Evolutionary conservation across 2,113 vertebrate genomes (phyloP), one percentile per base, ranked within the genome.

Genomic region (Picathartes gymnocephalus): DNA sequence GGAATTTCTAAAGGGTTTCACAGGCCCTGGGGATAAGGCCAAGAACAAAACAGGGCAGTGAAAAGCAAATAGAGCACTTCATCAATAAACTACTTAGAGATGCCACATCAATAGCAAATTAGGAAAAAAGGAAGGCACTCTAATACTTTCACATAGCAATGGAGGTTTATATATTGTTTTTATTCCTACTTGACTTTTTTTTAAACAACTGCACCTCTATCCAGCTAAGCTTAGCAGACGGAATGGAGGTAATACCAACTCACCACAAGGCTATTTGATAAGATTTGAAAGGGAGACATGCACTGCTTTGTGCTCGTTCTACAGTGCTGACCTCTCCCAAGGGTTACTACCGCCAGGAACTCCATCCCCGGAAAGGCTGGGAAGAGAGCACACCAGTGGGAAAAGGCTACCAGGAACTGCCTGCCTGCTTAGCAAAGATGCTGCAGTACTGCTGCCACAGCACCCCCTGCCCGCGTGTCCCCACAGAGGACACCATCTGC

Each of bases 31-130:
- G 95, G 95, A 94, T 96, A 96, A 92, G 82, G 69, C 90, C 94
- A 96, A 97, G 96, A 96, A 96, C 92, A 97, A 97, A 96, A 96
- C 94, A 92, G 72, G 82, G 80, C 60, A 88, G 57, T 90, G 86
- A 96, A 95, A 97, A 96, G 94, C 93, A 97, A 96, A 96, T 65
- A 96, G 85, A 90, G 53, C 86, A 93, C 93, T 96, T 94, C 86
- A 96, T 95, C 95, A 97, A 95, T 96, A 96, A 94, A 94, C 94
- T 96, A 81, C 88, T 95, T 90, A 93, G 72, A 92, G 92, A 92
- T 92, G 93, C 95, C 92, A 95, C 95, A 94, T 96, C 95, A 96
- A 69, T 86, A 88, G 93, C 76, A 93, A 90, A 96, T 96, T 94
- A 96, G 88, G 72, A 95, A 96, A 77, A 97, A 96, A 93, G 77